These are phyloP conservation scores for Gallinago nigripennis DNA, from an alignment of 2,797 vertebrate genomes.

Conservation along the genomic window DNA sequence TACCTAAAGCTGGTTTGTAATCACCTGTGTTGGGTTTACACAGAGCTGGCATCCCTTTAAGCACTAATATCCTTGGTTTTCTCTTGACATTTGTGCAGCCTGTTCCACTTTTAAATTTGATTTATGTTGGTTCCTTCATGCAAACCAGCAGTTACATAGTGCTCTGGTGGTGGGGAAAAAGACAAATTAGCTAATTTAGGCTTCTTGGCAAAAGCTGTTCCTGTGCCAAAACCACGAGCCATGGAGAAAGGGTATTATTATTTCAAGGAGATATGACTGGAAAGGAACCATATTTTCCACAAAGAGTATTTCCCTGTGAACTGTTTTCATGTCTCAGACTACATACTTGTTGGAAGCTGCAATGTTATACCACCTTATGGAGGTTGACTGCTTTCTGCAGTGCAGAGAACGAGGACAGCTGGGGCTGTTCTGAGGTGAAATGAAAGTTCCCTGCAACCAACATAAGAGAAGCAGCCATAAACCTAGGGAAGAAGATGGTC, in stretches of 20 bases:
- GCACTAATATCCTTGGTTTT: constrained; percentile 7
- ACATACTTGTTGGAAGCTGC: accelerated
- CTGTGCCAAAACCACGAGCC: neutral
- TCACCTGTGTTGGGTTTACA: neutral
- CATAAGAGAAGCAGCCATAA: accelerated
- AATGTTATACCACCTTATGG: accelerated
- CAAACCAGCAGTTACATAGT: neutral
- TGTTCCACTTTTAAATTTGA: neutral
- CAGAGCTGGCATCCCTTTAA: neutral
- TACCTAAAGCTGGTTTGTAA: constrained; percentile 32
- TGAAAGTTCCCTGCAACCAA: neutral
- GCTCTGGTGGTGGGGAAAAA: neutral
- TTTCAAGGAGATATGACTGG: neutral
- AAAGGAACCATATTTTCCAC: neutral
- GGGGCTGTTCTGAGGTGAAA: neutral
- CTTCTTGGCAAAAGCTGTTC: neutral
- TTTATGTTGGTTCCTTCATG: neutral
- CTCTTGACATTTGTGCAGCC: constrained; percentile 1
- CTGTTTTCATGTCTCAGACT: neutral
- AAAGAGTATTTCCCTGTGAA: neutral
- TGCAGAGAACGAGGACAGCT: accelerated
- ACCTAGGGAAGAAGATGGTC: neutral
- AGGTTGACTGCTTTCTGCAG: neutral
- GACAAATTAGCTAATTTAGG: neutral
- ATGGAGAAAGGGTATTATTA: neutral